phyloP scores from a whole-genome alignment of 1,140 invertebrate species.

The Pseudomyrmex concolor region DNA sequence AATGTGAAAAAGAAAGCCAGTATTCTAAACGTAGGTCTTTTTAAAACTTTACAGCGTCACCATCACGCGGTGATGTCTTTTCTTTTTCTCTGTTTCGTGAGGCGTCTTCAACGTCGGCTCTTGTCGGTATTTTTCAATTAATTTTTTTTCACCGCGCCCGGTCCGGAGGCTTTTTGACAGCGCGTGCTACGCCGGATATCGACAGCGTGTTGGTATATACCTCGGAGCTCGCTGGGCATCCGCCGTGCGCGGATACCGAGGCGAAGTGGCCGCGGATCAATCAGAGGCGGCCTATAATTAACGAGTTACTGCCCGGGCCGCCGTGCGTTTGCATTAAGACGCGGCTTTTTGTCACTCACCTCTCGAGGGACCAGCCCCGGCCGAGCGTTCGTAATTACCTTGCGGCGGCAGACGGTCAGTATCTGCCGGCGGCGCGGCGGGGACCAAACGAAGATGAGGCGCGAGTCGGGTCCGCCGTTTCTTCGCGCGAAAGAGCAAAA shows the following conservation, averaged over 20 bases:
- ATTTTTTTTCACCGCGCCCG: constrained; percentile 75
- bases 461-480: constrained; percentile 58
- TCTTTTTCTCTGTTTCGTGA: constrained; percentile 42
- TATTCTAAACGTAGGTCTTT: constrained; percentile 44
- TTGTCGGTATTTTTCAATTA: constrained; percentile 81
- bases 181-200: constrained; percentile 80
- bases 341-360: constrained; percentile 83
- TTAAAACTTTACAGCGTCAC: constrained; percentile 32
- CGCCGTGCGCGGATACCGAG: constrained; percentile 52
- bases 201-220: constrained; percentile 78
- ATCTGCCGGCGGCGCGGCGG: constrained; percentile 38
- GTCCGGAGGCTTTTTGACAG: constrained; percentile 50
- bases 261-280: constrained; percentile 81
- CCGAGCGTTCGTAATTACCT: constrained; percentile 79
- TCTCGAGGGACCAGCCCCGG: constrained; percentile 57
- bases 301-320: constrained; percentile 81
- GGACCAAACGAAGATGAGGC: constrained; percentile 26
- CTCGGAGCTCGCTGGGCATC: constrained; percentile 9
- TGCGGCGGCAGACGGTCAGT: constrained; percentile 73
- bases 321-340: constrained; percentile 83
- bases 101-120: constrained; percentile 22
- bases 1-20: constrained; percentile 4
- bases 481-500: constrained; percentile 64
- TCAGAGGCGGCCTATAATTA: constrained; percentile 85
- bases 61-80: constrained; percentile 13